Evolutionary conservation across 2,797 vertebrate genomes (phyloP).

Genomic region (Poecilia picta): DNA sequence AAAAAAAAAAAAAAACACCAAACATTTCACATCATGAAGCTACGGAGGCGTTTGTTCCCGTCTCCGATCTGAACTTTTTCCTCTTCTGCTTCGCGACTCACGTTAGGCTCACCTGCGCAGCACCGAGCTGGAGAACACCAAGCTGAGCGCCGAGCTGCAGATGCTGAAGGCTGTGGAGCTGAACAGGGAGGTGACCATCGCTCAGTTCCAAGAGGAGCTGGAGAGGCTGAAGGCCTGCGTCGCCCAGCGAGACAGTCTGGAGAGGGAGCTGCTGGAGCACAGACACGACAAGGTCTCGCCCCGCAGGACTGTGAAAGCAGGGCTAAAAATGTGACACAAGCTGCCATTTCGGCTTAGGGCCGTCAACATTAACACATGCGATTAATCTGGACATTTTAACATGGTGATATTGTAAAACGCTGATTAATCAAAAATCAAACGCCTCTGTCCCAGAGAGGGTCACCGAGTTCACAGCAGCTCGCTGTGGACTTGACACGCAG

Average conservation of each 20-base stretch:
- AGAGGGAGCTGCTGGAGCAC: constrained; percentile 83
- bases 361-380: no score
- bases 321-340: neutral
- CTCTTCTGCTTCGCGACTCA: neutral
- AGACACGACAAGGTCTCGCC: constrained; percentile 70
- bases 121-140: constrained; percentile 96
- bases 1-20: neutral
- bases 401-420: no score
- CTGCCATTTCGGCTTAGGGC: neutral
- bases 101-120: constrained; percentile 92
- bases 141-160: constrained; percentile 94
- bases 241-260: constrained; percentile 86
- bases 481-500: no score
- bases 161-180: constrained; percentile 94
- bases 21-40: neutral
- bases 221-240: constrained; percentile 85
- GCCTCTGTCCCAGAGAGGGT: no score
- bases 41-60: neutral
- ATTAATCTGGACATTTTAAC: no score
- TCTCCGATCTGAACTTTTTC: neutral
- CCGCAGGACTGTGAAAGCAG: no score
- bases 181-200: constrained; percentile 92
- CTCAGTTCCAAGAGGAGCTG: constrained; percentile 94
- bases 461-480: no score
- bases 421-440: no score